Conservation (phyloP, 1,140 invertebrate species). For the Drosophila punjabiensis region DNA sequence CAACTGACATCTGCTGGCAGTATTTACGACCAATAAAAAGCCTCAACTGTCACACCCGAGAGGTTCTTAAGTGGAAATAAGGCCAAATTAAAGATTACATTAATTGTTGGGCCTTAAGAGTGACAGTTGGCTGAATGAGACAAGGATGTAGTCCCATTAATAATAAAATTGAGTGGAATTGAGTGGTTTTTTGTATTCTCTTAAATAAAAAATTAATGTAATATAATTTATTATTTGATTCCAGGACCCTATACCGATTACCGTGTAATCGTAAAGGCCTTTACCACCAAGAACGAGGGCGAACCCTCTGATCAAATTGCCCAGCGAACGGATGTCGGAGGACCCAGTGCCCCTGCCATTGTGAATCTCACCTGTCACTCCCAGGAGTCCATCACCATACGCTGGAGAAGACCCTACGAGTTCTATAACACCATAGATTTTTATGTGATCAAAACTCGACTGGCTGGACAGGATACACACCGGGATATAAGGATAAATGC, state of each 20-base stretch:
- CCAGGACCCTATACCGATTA: slow-evolving; percentile 93
- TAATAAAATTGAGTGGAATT: neutral
- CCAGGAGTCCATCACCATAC: slow-evolving; percentile 91
- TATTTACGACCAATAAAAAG: slow-evolving; percentile 54
- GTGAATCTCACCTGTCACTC: slow-evolving; percentile 93
- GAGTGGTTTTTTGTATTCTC: neutral
- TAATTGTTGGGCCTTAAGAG: neutral
- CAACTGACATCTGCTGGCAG: slow-evolving; percentile 39
- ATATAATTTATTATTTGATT: slow-evolving; percentile 41
- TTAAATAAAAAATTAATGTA: too few species aligned
- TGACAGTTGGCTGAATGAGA: too few species aligned
- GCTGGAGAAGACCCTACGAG: slow-evolving; percentile 91
- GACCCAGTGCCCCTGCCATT: slow-evolving; percentile 92
- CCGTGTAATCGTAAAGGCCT: slow-evolving; percentile 94
- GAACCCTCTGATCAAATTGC: slow-evolving; percentile 90
- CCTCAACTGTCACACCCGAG: slow-evolving; percentile 21
- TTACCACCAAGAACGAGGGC: slow-evolving; percentile 90
- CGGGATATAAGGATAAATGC: slow-evolving; percentile 88
- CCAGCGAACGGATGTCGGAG: slow-evolving; percentile 92
- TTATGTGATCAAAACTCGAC: slow-evolving; percentile 91
- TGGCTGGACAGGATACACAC: slow-evolving; percentile 87
- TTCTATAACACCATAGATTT: slow-evolving; percentile 92
- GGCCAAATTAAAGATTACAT: slow-evolving; percentile 23
- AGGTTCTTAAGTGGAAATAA: neutral
- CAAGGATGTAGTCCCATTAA: too few species aligned